phyloP scores from a whole-genome alignment of 2,113 vertebrate species.

The Hypomesus transpacificus region DNA sequence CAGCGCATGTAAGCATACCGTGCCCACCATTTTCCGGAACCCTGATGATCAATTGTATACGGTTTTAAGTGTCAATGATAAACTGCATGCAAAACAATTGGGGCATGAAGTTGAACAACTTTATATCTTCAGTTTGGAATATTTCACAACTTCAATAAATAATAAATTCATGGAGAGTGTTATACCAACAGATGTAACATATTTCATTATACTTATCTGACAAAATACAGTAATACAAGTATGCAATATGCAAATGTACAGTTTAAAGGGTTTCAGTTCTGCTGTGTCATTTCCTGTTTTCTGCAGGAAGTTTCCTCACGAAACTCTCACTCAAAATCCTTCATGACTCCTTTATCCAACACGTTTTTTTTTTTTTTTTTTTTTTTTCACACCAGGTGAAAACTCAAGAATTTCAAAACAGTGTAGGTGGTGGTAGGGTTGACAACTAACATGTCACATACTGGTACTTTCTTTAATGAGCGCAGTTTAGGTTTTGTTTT shows the following conservation, averaged over 20 bases:
- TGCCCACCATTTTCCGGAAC: constrained; percentile 6
- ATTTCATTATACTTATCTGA: no score
- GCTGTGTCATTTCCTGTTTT: no score
- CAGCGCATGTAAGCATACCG: constrained; percentile 6
- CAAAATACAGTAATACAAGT: no score
- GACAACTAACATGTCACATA: not conserved
- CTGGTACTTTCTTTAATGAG: constrained; percentile 8
- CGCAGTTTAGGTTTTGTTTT: constrained; percentile 7
- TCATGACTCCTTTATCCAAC: no score
- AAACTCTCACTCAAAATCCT: no score
- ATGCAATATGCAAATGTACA: not conserved
- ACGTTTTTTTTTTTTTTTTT: no score
- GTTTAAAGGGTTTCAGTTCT: no score
- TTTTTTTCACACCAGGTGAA: no score
- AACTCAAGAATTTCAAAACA: not conserved
- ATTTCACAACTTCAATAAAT: not conserved
- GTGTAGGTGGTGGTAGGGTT: not conserved
- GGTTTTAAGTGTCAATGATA: not conserved
- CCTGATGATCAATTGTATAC: constrained; percentile 32
- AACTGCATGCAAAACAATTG: not conserved
- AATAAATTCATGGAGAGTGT: not conserved
- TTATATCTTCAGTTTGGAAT: not conserved
- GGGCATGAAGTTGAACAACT: not conserved
- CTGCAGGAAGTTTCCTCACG: not conserved
- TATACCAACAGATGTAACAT: no score